Evolutionary conservation across 1,140 invertebrate species (phyloP), one percentile per base, ranked within the genome.

Genomic region (Drosophila mojavensis): DNA sequence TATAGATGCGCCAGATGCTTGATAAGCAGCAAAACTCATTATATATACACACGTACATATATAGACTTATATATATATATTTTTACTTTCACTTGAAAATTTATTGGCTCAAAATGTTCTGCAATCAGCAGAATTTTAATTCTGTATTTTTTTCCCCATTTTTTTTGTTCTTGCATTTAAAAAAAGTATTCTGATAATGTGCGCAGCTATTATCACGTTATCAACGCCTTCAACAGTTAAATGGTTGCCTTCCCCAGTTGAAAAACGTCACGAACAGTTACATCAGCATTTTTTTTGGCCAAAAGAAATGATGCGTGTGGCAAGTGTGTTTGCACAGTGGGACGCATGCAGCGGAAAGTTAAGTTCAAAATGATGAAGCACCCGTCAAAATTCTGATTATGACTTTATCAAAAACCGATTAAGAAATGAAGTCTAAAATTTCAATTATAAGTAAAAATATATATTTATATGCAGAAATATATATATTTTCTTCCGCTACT

Each of bases 221-320:
- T 67, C 70, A 60, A 39, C 36, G 61, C 45, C 60, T 69, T 63
- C 48, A 69, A 33, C 47, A 17, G 48, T 17, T 28, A 62, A 63
- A 28, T 33, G 20, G 33, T 13, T 60, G 45, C 26, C 47, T 62
- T 60, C 17, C 36, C 15, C 24, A 65, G 61, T 26, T 59, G 47
- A 54, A 45, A 43, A 74, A 69, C 58, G 71, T 74, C 71, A 74
- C 71, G 56, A 74, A 69, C 36, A 10, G 58, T 74, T 74, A 74
- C 65, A 69, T 74, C 71, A 74, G 71, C 65, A 55, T n/a, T 62
- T 73, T 73, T 70, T 74, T 56, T n/a, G 33, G 6, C 9, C 24
- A 50, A 41, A 61, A 68, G 41, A 73, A 68, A 68, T 60, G 55
- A 68, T 61, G 64, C 56, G 65, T 74, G 66, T 62, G 66, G 48